Evolutionary conservation across 2,797 vertebrate genomes (phyloP).

Genomic region (Artibeus jamaicensis): DNA sequence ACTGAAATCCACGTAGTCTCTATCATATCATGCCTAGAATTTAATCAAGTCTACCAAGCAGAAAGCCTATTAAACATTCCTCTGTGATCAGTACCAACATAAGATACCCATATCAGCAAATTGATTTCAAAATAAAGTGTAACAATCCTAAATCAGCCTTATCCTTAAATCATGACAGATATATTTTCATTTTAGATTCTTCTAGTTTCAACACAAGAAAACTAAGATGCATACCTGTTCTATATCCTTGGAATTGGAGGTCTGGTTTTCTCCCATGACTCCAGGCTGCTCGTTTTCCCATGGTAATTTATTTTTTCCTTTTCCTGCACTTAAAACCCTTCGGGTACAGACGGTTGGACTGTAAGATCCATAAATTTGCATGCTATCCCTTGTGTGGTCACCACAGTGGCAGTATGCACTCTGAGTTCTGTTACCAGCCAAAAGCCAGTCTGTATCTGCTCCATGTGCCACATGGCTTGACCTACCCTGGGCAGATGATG

Average conservation of each 20-base stretch:
- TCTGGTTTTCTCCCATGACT: conserved; percentile 74
- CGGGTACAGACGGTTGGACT: conserved; percentile 82
- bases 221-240: conserved; percentile 80
- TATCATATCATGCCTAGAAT: background rate
- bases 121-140: conserved; percentile 6
- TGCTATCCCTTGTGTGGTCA: conserved; percentile 75
- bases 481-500: conserved; percentile 82
- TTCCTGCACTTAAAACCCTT: conserved; percentile 91
- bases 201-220: conserved; percentile 16
- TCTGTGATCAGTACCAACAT: background rate
- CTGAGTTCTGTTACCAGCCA: conserved; percentile 85
- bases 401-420: conserved; percentile 87
- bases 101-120: background rate
- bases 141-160: background rate
- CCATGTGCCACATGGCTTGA: conserved; percentile 78
- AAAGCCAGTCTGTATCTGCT: conserved; percentile 91
- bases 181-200: conserved; percentile 28
- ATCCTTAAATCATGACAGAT: background rate
- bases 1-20: background rate
- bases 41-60: background rate
- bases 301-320: conserved; percentile 93
- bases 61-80: background rate
- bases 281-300: conserved; percentile 88
- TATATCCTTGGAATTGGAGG: conserved; percentile 71
- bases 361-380: conserved; percentile 80